Evolutionary conservation across 2,888 invertebrate species (phyloP), one percentile per base, ranked within the genome.

Genomic region (Chouioia cunea): DNA sequence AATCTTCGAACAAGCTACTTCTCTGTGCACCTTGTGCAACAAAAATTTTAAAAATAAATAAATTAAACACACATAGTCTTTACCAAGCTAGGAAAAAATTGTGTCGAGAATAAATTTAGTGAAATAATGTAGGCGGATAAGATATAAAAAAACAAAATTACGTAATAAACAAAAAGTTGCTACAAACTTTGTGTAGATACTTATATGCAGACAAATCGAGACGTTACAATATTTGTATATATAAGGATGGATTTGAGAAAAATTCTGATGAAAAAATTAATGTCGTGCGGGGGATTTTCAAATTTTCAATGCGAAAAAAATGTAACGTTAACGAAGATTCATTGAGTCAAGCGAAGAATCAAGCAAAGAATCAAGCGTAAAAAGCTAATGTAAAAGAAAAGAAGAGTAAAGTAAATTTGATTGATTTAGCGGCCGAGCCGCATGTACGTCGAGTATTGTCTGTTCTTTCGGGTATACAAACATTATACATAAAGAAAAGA

Each of bases 211-310:
- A 75, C 62, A 73, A 75, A 76, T 65, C 69, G 76, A 75, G 75
- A 76, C 75, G 73, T 76, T 77, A 77, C 73, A 76, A 78, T 78
- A 80, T 81, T 81, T 81, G 82, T 81, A 81, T 75, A n/a, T n/a
- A 82, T 81, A 82, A 78, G 71, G 68, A 54, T 59, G 56, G 20
- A 23, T 63, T 27, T 52, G 52, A 22, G 76, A 73, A 67, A 75
- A 73, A 50, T 36, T 36, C 10, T 12, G 36, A 10, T 36, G 36
- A 62, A 60, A 47, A 59, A 48, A 68, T 66, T 36, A 59, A 77
- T 63, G 73, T 73, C 66, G 74, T 76, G 74, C 71, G 72, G 76
- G 74, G 72, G 70, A 72, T n/a, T 79, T 78, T 78, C 75, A 70
- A 75, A 76, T 62, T 73, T 74, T 76, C 54, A 65, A 70, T 65